Conservation (phyloP, 2,888 invertebrate genomes). For the Drosophila neotestacea region DNA sequence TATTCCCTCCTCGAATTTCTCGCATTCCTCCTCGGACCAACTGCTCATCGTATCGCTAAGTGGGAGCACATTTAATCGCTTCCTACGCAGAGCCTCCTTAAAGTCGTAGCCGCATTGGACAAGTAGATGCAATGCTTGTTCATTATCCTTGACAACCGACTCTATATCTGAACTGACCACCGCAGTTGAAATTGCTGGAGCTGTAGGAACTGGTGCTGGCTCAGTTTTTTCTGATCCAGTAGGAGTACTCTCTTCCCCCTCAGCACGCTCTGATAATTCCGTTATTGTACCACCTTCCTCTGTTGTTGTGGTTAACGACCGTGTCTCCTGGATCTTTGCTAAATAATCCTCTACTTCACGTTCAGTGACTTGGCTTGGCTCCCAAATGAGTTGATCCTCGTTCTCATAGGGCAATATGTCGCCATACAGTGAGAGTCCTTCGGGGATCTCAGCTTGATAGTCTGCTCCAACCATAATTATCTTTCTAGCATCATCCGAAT, state of each 20-base stretch:
- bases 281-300: slow-evolving; percentile 13
- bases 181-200: neutral
- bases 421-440: slow-evolving; percentile 95
- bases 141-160: slow-evolving; percentile 88
- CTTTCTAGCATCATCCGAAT: slow-evolving; percentile 79
- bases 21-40: slow-evolving; percentile 99
- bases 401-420: slow-evolving; percentile 98
- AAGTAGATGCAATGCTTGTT: slow-evolving; percentile 94
- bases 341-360: slow-evolving; percentile 93
- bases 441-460: slow-evolving; percentile 97
- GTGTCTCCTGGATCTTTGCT: slow-evolving; percentile 84
- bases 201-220: neutral
- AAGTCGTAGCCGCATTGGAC: slow-evolving; percentile 97
- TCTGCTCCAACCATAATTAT: slow-evolving; percentile 98
- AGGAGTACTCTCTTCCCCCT: slow-evolving; percentile 11
- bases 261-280: neutral
- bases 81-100: slow-evolving; percentile 95
- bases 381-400: slow-evolving; percentile 97
- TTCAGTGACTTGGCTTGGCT: slow-evolving; percentile 91
- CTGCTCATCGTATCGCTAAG: slow-evolving; percentile 92
- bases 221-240: neutral
- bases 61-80: slow-evolving; percentile 90
- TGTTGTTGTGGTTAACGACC: slow-evolving; percentile 24
- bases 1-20: slow-evolving; percentile 98
- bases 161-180: slow-evolving; percentile 42